A percentile compares a stretch with the other conserved stretches of the same genome.
These are phyloP conservation scores for Junco hyemalis DNA, from an alignment of 2,113 vertebrate genomes.

Conservation along the genomic window DNA sequence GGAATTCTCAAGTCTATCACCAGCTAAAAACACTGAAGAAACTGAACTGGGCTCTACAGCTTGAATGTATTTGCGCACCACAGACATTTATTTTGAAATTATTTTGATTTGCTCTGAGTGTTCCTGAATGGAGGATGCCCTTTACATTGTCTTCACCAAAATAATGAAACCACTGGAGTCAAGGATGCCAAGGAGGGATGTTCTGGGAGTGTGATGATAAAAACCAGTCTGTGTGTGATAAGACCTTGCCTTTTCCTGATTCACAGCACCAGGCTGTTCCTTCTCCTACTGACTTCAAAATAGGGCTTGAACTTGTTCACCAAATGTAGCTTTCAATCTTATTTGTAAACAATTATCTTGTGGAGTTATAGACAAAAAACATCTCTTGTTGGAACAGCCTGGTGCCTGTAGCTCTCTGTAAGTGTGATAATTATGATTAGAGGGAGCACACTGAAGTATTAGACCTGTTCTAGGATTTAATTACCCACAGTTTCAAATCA, in stretches of 20 bases:
- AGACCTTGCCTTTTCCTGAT: background rate
- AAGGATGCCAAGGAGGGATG: background rate
- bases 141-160: background rate
- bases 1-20: background rate
- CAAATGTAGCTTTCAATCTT: background rate
- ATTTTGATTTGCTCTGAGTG: background rate
- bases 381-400: background rate
- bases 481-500: conserved; percentile 15
- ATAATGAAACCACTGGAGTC: background rate
- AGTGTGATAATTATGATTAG: background rate
- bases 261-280: background rate
- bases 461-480: background rate
- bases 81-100: background rate
- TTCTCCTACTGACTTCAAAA: background rate
- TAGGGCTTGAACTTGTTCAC: background rate
- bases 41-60: background rate
- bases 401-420: background rate
- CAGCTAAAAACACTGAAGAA: background rate
- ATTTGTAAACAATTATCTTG: background rate
- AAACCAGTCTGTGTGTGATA: background rate
- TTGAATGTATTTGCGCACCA: background rate
- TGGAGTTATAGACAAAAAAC: background rate
- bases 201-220: background rate
- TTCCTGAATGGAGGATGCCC: background rate
- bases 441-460: background rate